Conservation (phyloP, 2,113 vertebrate genomes). For the Mobula birostris region DNA sequence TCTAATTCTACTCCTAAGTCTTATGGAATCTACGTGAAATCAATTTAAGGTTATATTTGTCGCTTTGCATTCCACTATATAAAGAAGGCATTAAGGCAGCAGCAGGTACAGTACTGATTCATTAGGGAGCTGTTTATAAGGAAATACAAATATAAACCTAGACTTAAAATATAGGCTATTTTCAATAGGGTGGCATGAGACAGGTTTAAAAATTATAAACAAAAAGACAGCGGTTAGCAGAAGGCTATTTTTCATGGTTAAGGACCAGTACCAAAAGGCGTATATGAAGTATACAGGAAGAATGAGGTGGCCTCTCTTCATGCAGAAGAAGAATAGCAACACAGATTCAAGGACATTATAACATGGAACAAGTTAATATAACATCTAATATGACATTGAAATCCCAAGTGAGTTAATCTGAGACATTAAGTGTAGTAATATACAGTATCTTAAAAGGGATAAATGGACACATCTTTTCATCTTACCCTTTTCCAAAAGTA, state of each 20-base stretch:
- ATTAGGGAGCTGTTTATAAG: background rate
- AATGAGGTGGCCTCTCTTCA: background rate
- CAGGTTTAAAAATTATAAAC: background rate
- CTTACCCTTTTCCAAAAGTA: background rate
- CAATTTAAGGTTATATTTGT: background rate
- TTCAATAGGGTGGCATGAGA: background rate
- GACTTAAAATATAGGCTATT: background rate
- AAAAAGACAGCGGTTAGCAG: background rate
- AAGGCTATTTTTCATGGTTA: background rate
- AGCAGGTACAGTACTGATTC: background rate
- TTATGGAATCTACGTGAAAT: background rate
- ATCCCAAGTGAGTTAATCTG: background rate
- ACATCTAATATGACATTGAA: background rate
- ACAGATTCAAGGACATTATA: background rate
- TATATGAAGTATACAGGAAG: no score
- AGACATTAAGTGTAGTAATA: background rate
- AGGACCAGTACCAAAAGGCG: background rate
- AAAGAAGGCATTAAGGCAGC: background rate
- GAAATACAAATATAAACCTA: background rate
- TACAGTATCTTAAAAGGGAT: background rate
- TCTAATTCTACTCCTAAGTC: no score
- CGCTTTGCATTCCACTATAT: background rate
- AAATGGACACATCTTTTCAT: background rate
- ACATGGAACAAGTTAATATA: background rate
- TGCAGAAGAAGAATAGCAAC: background rate